Conservation (phyloP, 2,113 vertebrate genomes). For the Heterotis niloticus region DNA sequence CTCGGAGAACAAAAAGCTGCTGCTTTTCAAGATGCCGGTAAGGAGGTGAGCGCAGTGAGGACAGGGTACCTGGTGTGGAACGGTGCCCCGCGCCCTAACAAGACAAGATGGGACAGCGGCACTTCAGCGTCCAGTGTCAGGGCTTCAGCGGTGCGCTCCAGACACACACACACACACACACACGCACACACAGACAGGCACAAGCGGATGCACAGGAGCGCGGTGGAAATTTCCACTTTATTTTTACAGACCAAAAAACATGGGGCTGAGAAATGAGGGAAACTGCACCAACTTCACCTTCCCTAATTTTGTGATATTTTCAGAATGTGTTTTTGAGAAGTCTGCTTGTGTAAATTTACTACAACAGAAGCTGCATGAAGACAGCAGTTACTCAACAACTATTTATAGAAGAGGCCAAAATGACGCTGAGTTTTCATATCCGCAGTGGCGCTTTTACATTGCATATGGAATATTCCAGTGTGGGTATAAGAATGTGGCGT, state of each 20-base stretch:
- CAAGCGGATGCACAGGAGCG: neutral
- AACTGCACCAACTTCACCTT: constrained; percentile 39
- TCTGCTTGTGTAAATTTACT: constrained; percentile 33
- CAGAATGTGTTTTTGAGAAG: constrained; percentile 28
- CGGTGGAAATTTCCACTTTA: constrained; percentile 37
- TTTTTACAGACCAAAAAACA: constrained; percentile 28
- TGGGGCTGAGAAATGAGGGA: constrained; percentile 31
- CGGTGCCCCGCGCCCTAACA: no score
- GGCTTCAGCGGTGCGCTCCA: no score
- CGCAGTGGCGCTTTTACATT: no score
- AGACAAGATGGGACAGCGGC: no score
- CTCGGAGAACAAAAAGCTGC: no score
- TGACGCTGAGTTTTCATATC: no score
- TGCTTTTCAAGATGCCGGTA: no score
- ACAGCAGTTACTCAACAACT: constrained; percentile 45
- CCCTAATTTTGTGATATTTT: constrained; percentile 44
- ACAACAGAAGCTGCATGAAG: constrained; percentile 35
- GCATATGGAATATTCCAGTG: no score
- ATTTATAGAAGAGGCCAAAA: constrained; percentile 36
- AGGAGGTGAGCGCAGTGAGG: no score
- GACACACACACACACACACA: neutral
- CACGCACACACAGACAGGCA: neutral
- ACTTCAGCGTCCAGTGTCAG: no score
- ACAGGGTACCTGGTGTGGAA: no score
- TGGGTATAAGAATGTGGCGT: no score